Conservation (phyloP, 2,113 vertebrate species). For the Tragelaphus strepsiceros region DNA sequence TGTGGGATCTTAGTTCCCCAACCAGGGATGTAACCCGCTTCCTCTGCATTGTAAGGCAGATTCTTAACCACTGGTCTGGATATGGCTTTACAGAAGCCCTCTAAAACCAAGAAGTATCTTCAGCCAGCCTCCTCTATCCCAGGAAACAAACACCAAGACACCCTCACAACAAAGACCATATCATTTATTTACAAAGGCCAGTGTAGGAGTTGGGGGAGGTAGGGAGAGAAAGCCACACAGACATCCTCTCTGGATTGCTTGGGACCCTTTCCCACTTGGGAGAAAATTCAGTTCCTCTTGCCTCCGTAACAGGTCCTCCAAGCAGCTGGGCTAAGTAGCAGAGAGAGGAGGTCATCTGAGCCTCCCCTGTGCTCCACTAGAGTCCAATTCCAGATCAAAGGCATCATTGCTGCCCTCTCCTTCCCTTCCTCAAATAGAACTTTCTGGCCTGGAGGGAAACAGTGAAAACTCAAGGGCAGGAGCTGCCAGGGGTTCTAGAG, state of each 20-base stretch:
- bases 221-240: not conserved
- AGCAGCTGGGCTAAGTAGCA: not conserved
- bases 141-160: conserved; percentile 11
- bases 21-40: not conserved
- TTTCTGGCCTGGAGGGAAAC: conserved; percentile 8
- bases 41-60: not conserved
- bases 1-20: not conserved
- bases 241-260: not conserved
- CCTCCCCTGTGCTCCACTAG: not conserved
- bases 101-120: not conserved
- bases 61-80: not conserved
- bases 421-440: conserved; percentile 1
- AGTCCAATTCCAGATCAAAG: not conserved
- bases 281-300: not conserved
- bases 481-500: not conserved
- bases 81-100: not conserved
- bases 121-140: not conserved
- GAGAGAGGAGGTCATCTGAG: not conserved
- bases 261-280: not conserved
- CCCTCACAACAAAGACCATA: conserved; percentile 55
- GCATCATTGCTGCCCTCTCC: not conserved
- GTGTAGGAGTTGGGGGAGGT: not conserved
- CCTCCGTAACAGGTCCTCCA: not conserved
- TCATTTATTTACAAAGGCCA: conserved; percentile 73
- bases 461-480: not conserved